Base-by-base conservation (phyloP, 2,113 vertebrate genomes). In the Ochotona princeps region DNA sequence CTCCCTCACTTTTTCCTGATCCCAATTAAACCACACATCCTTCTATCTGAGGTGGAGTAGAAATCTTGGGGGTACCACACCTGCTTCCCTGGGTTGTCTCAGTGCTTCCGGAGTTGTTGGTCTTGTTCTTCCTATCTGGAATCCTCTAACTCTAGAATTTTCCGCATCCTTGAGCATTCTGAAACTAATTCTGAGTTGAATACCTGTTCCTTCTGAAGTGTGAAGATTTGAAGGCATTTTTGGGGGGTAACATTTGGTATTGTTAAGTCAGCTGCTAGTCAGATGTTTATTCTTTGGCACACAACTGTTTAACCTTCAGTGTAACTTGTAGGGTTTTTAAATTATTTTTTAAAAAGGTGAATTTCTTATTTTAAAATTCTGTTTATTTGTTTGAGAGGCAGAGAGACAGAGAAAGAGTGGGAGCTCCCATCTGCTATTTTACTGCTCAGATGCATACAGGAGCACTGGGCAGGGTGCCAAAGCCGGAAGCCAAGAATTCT, bases 41-140 rank as follows among this genome's bases (percentile, higher is more conserved):
- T 26, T 32, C 12, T 60, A 17, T 28, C n/a, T 51, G 75, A 60
- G 23, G 11, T 20, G 38, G 10, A 35, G 51, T 5, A 0, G 14
- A 7, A 8, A 10, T 28, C 51, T 3, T 7, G 23, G 78, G 5
- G 21, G 3, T 1, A 28, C 51, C 70, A 0, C 28, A 0, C 2
- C 25, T 26, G 26, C 57, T 13, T 76, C 32, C 32, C 17, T 72
- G n/a, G 38, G 74, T 81, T 26, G 28, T 61, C 8, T 12, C 38
- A 12, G 8, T n/a, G n/a, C 13, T 72, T 75, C 60, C n/a, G 35
- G 26, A 60, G 21, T 4, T 44, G 28, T 30, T 66, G 18, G 6
- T 32, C 65, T 30, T 8, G 1, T 32, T 38, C 25, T 35, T 47
- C 72, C 65, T 78, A 57, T 57, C 4, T 8, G 7, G 32, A 79